These are phyloP conservation scores for Saiga tatarica DNA, from an alignment of 2,113 vertebrate genomes.

Conservation along the genomic window DNA sequence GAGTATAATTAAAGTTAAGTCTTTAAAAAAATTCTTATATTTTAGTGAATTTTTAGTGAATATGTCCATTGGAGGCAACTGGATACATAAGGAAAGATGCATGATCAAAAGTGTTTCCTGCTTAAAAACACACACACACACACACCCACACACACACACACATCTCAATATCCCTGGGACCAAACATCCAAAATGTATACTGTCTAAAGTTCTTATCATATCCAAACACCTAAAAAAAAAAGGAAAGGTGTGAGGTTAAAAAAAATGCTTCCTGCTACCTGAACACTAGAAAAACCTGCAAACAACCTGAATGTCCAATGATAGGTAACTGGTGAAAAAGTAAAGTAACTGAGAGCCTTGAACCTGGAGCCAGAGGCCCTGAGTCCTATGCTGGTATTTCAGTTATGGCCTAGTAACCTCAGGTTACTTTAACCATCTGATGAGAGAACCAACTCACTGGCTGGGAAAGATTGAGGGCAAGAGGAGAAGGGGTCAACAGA, in stretches of 20 bases:
- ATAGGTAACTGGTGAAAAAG: not conserved
- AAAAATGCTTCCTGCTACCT: not conserved
- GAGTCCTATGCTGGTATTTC: not conserved
- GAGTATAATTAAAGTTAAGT: not conserved
- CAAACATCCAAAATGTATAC: not conserved
- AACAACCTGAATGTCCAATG: not conserved
- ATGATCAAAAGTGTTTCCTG: not conserved
- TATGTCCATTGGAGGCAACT: not conserved
- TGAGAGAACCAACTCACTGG: not conserved
- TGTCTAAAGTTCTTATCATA: not conserved
- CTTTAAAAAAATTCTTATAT: not conserved
- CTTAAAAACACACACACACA: not conserved
- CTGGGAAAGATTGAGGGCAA: not conserved
- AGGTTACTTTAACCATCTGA: not conserved
- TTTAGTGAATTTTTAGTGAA: conserved; percentile 9
- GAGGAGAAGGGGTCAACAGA: not conserved
- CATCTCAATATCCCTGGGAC: not conserved
- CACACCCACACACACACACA: not conserved
- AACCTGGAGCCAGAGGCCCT: not conserved
- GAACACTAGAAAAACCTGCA: not conserved
- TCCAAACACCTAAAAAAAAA: not conserved
- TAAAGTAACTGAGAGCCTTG: not conserved
- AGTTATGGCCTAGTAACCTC: not conserved
- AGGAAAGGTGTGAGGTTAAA: not conserved
- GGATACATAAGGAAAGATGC: not conserved